phyloP scores from a whole-genome alignment of 1,140 invertebrate species.

The Leptinotarsa defecta region DNA sequence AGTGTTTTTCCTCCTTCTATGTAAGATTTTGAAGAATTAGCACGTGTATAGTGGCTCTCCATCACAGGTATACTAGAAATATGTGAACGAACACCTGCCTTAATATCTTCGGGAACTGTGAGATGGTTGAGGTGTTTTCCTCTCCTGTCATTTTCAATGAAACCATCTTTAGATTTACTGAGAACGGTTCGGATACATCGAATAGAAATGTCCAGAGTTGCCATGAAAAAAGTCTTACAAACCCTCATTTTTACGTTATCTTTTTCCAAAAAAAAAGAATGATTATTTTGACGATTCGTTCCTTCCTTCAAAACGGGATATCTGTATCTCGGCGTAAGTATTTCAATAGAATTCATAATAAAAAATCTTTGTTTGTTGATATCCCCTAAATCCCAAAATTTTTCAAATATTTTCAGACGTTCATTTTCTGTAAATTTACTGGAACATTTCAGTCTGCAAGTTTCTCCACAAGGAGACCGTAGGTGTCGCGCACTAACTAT shows the following conservation, averaged over 20 bases:
- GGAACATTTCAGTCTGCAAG: slow-evolving; percentile 1
- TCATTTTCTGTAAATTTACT: slow-evolving; percentile 4
- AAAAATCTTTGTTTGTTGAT: slow-evolving; percentile 8
- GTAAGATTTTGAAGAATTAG: slow-evolving; percentile 29
- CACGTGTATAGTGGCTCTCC: slow-evolving; percentile 37
- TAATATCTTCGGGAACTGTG: slow-evolving; percentile 15
- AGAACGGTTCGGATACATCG: slow-evolving; percentile 12
- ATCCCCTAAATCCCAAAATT: slow-evolving; percentile 3
- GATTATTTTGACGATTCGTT: background rate
- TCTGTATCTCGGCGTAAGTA: background rate
- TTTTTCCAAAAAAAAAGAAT: slow-evolving; percentile 13
- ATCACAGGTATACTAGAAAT: slow-evolving; percentile 9
- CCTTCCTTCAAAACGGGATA: slow-evolving; percentile 8
- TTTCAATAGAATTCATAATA: slow-evolving; percentile 6
- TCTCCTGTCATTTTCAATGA: slow-evolving; percentile 22
- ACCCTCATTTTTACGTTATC: slow-evolving; percentile 13
- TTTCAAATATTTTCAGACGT: slow-evolving; percentile 3
- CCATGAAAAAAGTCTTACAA: slow-evolving; percentile 19
- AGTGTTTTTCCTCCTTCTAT: slow-evolving; percentile 9
- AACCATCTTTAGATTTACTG: slow-evolving; percentile 13
- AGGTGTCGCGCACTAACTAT: slow-evolving; percentile 2
- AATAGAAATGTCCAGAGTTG: slow-evolving; percentile 13
- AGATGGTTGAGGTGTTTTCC: slow-evolving; percentile 42
- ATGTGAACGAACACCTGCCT: slow-evolving; percentile 10
- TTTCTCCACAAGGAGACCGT: background rate